Conservation (phyloP, 2,113 vertebrate species). For the Aphyosemion australe region DNA sequence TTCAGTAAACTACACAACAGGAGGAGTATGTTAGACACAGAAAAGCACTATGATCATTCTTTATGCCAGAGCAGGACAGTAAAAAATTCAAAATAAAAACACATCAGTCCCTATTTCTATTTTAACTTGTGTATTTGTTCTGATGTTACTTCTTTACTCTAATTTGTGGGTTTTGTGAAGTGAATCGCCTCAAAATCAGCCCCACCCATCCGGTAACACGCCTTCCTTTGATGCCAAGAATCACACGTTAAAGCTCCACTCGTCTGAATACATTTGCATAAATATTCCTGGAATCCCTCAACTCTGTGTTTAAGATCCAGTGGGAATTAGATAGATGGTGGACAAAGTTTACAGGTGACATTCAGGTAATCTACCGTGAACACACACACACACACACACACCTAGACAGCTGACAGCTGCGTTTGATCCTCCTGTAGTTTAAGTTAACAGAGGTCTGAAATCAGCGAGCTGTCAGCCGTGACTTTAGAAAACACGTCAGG, state of each 20-base stretch:
- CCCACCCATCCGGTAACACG: slow-evolving; percentile 2
- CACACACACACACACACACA: slow-evolving; percentile 16
- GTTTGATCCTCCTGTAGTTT: slow-evolving; percentile 51
- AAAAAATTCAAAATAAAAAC: no score
- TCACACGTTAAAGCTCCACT: slow-evolving; percentile 7
- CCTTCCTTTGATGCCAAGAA: slow-evolving; percentile 28
- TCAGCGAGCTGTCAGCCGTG: slow-evolving; percentile 40
- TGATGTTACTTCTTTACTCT: neutral
- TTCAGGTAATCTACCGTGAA: slow-evolving; percentile 24
- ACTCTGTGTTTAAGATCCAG: slow-evolving; percentile 33
- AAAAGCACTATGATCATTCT: no score
- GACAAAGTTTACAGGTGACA: slow-evolving; percentile 36
- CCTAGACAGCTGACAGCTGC: slow-evolving; percentile 50
- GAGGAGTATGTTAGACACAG: no score
- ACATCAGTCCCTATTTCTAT: no score
- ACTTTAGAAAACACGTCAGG: slow-evolving; percentile 33
- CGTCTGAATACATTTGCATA: slow-evolving; percentile 59
- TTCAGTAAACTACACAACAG: no score
- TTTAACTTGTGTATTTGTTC: no score
- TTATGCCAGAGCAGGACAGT: no score
- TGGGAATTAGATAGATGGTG: slow-evolving; percentile 51
- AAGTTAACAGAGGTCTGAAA: slow-evolving; percentile 52
- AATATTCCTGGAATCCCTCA: slow-evolving; percentile 44
- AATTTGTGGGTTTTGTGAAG: neutral
- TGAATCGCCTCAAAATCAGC: slow-evolving; percentile 7